Base-by-base conservation (phyloP, 2,888 invertebrate species). In the Heliconius ismenius region DNA sequence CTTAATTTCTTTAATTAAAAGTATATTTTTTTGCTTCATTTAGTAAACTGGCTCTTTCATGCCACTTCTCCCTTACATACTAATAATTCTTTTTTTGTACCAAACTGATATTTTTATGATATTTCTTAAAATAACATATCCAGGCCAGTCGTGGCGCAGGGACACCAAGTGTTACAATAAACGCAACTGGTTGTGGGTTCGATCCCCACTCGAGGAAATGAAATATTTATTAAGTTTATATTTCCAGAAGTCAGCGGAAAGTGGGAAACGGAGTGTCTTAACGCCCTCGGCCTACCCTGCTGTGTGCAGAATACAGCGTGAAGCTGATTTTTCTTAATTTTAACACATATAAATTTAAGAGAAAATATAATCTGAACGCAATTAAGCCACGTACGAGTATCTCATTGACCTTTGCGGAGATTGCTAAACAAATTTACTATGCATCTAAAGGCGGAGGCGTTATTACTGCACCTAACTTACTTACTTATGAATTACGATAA, bases 371-470 rank as follows among this genome's bases (percentile, higher is more conserved):
- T 39, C 43, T 63, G 13, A 73, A 62, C 26, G 63, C 73, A 43
- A 69, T 68, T 68, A 75, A 24, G 43, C 26, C 39, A 26, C 64
- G 39, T 32, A 32, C 32, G 32, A 32, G 7, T 73, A 73, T 43
- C 63, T 43, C 54, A 70, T 21, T 64, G 70, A 76, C 64, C 76
- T 76, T 72, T 76, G 64, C n/a, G 21, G 7, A 54, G 63, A 76
- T 72, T 76, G 54, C 36, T 39, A 58, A 76, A 72, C 58, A 76
- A 54, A 63, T 72, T 70, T 72, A n/a, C 11, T n/a, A 24, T 49
- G 63, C 32, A 54, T 70, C 18, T 63, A 63, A 54, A 54, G n/a
- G 70, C 43, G 70, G 24, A 58, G 70, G 64, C 54, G 63, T 72
- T 54, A 64, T 24, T 49, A 36, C 32, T 28, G 28, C 28, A 62